Base-by-base conservation (phyloP, 2,888 invertebrate genomes). In the Sylvicola cinctus region DNA sequence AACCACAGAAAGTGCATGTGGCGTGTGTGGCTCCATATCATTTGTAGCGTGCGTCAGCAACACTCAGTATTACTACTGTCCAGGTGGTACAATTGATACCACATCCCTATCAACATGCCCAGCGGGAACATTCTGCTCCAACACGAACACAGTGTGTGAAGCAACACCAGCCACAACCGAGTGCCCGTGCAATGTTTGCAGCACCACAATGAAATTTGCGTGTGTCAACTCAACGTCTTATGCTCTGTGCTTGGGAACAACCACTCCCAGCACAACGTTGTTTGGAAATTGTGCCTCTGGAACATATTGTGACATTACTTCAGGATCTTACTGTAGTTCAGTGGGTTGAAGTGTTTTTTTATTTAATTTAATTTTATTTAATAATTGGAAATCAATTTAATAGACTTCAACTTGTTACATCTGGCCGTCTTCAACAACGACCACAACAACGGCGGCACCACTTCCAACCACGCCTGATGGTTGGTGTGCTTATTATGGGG, bases 141-240 rank as follows among this genome's bases (percentile, higher is more conserved):
- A 34, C 29, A 17, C 27, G 14, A 4, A 32, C 7, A 16, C 29
- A 11, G 17, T 36, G 16, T 36, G 36, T 29, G 12, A 29, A 3
- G n/a, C n/a, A n/a, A n/a, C n/a, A n/a, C n/a, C n/a, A n/a, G n/a
- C n/a, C n/a, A n/a, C n/a, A n/a, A n/a, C n/a, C n/a, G n/a, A n/a
- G n/a, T n/a, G n/a, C n/a, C n/a, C n/a, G n/a, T n/a, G n/a, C n/a
- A n/a, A n/a, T n/a, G n/a, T n/a, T n/a, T n/a, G n/a, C n/a, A n/a
- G n/a, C n/a, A n/a, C n/a, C n/a, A n/a, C n/a, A 10, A 10, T 28
- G 14, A 13, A 36, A 16, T 44, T 45, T 14, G 40, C 44, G 2
- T 47, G 47, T 27, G 0, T 46, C 12, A 40, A 38, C 37, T 40
- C 40, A 17, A 41, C 34, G 1, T 37, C 37, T 2, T 46, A 44